Evolutionary conservation across 2,797 vertebrate genomes (phyloP).

Genomic region (Lutjanus campechanus): DNA sequence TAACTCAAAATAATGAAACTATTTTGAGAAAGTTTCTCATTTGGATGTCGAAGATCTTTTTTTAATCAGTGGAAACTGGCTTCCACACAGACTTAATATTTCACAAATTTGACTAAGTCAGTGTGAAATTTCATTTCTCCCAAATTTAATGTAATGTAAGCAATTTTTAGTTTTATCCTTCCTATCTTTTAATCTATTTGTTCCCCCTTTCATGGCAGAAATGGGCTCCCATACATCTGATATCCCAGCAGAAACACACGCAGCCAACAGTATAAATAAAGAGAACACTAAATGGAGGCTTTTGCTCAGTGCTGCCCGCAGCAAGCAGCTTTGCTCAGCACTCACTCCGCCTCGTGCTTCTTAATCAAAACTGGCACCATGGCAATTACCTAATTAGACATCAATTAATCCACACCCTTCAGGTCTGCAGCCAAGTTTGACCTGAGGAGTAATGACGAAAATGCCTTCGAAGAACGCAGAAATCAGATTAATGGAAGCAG

Average conservation of each 20-base stretch:
- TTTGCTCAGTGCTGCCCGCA: conserved; percentile 32
- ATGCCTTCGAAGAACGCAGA: conserved; percentile 42
- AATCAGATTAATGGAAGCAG: conserved; percentile 66
- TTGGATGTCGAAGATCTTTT: too few species aligned
- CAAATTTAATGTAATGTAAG: background rate
- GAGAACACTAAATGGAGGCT: conserved; percentile 7
- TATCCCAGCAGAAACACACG: background rate
- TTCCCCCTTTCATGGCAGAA: background rate
- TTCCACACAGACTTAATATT: too few species aligned
- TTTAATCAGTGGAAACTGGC: too few species aligned
- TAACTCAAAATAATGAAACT: too few species aligned
- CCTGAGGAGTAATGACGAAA: conserved; percentile 55
- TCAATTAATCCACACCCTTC: conserved; percentile 79
- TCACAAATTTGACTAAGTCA: background rate
- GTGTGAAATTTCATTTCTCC: background rate
- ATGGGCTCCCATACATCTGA: background rate
- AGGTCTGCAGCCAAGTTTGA: conserved; percentile 67
- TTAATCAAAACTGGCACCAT: conserved; percentile 79
- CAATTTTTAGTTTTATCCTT: background rate
- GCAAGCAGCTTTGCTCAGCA: conserved; percentile 59
- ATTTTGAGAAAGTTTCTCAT: too few species aligned
- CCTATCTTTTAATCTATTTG: too few species aligned
- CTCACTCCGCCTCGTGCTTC: conserved; percentile 45
- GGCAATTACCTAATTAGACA: conserved; percentile 84
- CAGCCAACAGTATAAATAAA: conserved; percentile 7